Conservation (phyloP, 2,113 vertebrate species). For the Clarias batrachus region DNA sequence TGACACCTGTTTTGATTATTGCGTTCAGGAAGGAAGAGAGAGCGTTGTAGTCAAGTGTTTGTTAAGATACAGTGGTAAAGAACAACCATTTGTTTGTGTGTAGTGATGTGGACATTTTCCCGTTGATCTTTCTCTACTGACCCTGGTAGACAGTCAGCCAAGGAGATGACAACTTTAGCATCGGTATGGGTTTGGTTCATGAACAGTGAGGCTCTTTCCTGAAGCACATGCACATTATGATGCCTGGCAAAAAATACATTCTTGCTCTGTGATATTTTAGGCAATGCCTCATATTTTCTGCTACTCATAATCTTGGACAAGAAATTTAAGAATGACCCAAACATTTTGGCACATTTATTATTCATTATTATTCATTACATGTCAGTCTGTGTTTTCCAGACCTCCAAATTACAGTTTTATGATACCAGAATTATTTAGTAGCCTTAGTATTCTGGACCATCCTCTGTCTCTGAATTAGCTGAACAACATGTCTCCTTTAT, state of each 20-base stretch:
- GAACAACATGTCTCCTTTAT: conserved; percentile 56
- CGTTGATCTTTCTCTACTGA: conserved; percentile 10
- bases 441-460: conserved; percentile 56
- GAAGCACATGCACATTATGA: background rate
- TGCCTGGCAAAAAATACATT: background rate
- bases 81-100: conserved; percentile 26
- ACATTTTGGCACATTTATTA: conserved; percentile 30
- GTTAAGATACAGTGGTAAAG: conserved; percentile 21
- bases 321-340: conserved; percentile 26
- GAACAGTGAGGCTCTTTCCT: background rate
- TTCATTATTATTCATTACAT: background rate
- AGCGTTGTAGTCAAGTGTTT: conserved; percentile 8
- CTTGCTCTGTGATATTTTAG: background rate
- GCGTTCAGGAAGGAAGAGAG: background rate
- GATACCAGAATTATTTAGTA: conserved; percentile 55
- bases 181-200: background rate
- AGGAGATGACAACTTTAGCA: conserved; percentile 33
- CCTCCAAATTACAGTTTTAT: conserved; percentile 60
- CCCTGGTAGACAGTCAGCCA: conserved; percentile 21
- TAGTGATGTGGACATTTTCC: conserved; percentile 17
- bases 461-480: conserved; percentile 54
- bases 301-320: background rate
- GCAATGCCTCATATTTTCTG: background rate
- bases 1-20: conserved; percentile 22
- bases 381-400: conserved; percentile 34